Percentiles rank a stretch among this genome's conserved stretches.
Conservation (phyloP, 2,888 invertebrate genomes). For the Junonia oenone region DNA sequence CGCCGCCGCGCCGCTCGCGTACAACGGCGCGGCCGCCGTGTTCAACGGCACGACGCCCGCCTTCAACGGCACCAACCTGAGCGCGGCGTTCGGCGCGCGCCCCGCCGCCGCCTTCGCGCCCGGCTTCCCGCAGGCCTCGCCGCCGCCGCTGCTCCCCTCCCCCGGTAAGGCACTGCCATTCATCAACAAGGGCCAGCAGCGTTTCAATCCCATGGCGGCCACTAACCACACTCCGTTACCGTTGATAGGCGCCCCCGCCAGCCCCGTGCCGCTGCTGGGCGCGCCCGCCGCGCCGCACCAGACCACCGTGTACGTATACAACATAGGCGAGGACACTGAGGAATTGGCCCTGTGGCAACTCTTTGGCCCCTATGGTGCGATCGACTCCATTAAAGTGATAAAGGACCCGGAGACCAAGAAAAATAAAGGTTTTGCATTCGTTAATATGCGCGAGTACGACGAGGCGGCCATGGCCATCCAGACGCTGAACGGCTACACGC, state of each 20-base stretch:
- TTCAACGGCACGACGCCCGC: slow-evolving; percentile 60
- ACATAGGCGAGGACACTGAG: slow-evolving; percentile 75
- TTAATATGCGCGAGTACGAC: slow-evolving; percentile 77
- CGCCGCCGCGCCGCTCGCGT: slow-evolving; percentile 51
- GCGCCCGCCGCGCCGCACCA: slow-evolving; percentile 63
- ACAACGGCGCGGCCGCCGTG: slow-evolving; percentile 63
- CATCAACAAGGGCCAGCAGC: slow-evolving; percentile 74
- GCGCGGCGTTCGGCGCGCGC: slow-evolving; percentile 63
- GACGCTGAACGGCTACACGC: slow-evolving; percentile 76
- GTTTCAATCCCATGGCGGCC: slow-evolving; percentile 74
- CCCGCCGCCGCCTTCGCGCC: slow-evolving; percentile 59
- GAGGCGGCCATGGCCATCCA: slow-evolving; percentile 77
- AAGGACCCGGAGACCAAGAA: slow-evolving; percentile 78
- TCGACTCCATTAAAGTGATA: slow-evolving; percentile 76
- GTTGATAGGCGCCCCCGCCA: slow-evolving; percentile 65
- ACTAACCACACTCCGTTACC: slow-evolving; percentile 66
- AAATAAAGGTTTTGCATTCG: slow-evolving; percentile 77
- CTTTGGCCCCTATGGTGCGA: slow-evolving; percentile 75
- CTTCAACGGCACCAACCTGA: slow-evolving; percentile 61
- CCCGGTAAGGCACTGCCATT: slow-evolving; percentile 75
- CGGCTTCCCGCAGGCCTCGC: slow-evolving; percentile 67
- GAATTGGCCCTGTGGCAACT: slow-evolving; percentile 76
- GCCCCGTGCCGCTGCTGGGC: slow-evolving; percentile 64
- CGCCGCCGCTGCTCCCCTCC: slow-evolving; percentile 70
- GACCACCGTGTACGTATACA: slow-evolving; percentile 77